Base-by-base conservation (phyloP, 2,888 invertebrate species). In the Alviniconcha strummeri region DNA sequence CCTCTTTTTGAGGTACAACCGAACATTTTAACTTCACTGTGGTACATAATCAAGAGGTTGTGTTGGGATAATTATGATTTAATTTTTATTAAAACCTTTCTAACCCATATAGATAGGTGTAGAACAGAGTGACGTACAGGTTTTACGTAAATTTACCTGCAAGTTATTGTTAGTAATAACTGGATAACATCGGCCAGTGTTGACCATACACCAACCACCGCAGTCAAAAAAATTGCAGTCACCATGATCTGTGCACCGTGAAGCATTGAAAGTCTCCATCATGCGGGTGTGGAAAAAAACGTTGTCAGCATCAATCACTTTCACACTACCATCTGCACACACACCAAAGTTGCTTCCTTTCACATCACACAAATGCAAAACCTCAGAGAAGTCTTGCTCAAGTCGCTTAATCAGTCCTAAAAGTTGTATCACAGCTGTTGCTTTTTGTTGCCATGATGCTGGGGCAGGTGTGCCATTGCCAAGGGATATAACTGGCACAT, bases 151-250 rank as follows among this genome's bases (percentile, higher is more conserved):
- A 36, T 36, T 82, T 86, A 96, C 95, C 95, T 96, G 95, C 86
- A 96, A 92, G 92, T 96, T 96, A 90, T 96, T 95, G 90, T 96
- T 96, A 7, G 94, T 94, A 3, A 96, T 95, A 0, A 94, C 94
- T 77, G 93, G 92, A 81, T 94, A 94, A 92, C 96, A 96, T 87
- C 94, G 94, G 57, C 94, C 93, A 13, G 93, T 94, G 5, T 93
- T 89, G 57, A 91, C 88, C 88, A 95, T 95, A 91, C 96, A 96
- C 84, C 94, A 93, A 0, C 96, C 95, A 74, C 95, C 94, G 90
- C 96, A 96, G 89, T 96, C 96, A 88, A 95, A 95, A 90, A 95
- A 95, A 91, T 96, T 95, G 93, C 96, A 96, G 89, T 96, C 96
- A 79, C 94, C 94, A 90, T 96, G 95, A 55, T 91, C 92, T 13